Conservation (phyloP, 2,797 vertebrate species). For the Propithecus perrieri region DNA sequence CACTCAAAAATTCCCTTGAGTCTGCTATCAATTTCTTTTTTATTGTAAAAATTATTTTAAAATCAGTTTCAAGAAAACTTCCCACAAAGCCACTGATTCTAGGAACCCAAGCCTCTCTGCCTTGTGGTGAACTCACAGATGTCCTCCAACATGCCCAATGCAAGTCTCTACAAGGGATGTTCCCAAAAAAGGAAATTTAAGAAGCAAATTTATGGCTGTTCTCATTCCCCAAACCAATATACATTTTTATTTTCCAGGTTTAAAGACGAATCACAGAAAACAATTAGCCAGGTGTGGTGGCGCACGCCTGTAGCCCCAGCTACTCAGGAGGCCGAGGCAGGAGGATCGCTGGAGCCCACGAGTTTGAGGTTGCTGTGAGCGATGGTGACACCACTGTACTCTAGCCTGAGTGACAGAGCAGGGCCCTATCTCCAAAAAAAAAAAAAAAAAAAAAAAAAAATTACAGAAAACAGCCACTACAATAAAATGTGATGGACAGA, state of each 20-base stretch:
- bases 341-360: neutral
- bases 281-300: neutral
- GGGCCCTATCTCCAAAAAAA: neutral
- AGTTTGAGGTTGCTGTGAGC: neutral
- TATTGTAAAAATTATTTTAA: neutral
- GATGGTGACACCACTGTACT: neutral
- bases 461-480: neutral
- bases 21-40: neutral
- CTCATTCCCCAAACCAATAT: neutral
- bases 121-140: neutral
- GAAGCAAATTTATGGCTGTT: neutral
- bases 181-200: neutral
- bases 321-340: neutral
- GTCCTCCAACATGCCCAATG: neutral
- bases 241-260: neutral
- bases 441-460: neutral
- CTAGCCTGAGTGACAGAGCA: neutral
- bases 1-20: neutral
- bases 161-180: neutral
- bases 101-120: neutral
- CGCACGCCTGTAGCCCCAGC: neutral
- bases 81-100: neutral
- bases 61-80: neutral
- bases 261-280: neutral
- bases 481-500: neutral